Base-by-base conservation (phyloP, 2,888 invertebrate species). In the Drosophila lacicola region DNA sequence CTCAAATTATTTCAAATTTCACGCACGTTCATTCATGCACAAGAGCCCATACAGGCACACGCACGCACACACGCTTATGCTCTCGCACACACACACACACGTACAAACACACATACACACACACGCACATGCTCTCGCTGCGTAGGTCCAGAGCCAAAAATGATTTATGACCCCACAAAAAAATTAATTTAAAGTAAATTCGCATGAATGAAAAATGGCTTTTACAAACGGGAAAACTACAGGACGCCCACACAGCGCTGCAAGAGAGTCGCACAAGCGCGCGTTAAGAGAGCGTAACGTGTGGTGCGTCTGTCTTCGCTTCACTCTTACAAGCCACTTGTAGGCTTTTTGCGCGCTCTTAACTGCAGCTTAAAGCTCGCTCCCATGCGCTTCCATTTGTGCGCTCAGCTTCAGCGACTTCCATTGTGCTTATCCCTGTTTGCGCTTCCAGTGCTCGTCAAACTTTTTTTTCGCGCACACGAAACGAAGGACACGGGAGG, bases 201-300 rank as follows among this genome's bases (percentile, higher is more conserved):
- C 86, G 89, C 90, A 89, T 90, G 89, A 90, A 90, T 90, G 89
- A 90, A 90, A 90, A 90, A 90, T 90, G 87, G 87, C 80, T 87
- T 88, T 87, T 76, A 84, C 89, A 89, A 83, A 88, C 83, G 73
- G 70, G 66, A 81, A 89, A 86, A 76, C 89, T 85, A 87, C 89
- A 82, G 81, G 76, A 67, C 70, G 62, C 72, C 75, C 60, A 62
- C 79, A 60, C 60, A 57, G 33, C 66, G 55, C 8, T 55, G 29
- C 37, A 13, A 58, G 50, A 65, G 71, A 56, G n/a, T 36, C 39
- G 17, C 1, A 4, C 41, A 17, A 17, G 4, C 9, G 29, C 29
- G 8, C 2, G 29, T 29, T 25, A 53, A 53, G 41, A 41, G 53
- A 53, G 29, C 9, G 29, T 29, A 8, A 2, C 8, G 29, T 29